A percentile compares a stretch with the other conserved stretches of the same genome.
These are phyloP conservation scores for Drosophila monieri DNA, from an alignment of 2,888 invertebrate species.

Conservation along the genomic window DNA sequence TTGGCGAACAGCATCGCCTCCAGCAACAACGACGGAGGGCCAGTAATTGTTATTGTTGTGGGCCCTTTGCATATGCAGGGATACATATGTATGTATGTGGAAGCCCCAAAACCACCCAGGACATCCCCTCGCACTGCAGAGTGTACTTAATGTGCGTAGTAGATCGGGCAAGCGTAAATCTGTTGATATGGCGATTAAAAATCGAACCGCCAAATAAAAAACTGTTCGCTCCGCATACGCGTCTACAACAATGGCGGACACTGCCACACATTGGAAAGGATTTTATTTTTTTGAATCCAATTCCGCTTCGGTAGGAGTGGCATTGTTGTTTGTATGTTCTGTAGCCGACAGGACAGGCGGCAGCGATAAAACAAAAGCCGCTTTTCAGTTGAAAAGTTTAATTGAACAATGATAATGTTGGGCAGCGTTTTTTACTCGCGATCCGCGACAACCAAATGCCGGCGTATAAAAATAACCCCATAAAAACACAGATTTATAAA, in stretches of 20 bases:
- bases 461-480: constrained; percentile 46
- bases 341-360: constrained; percentile 57
- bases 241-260: constrained; percentile 55
- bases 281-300: constrained; percentile 21
- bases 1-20: constrained; percentile 70
- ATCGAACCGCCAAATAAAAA: constrained; percentile 58
- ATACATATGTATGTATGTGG: constrained; percentile 13
- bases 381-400: constrained; percentile 80
- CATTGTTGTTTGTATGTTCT: constrained; percentile 54
- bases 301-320: constrained; percentile 8
- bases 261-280: constrained; percentile 35
- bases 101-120: constrained; percentile 33
- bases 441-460: constrained; percentile 48
- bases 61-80: constrained; percentile 56
- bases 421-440: constrained; percentile 28
- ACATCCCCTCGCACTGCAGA: neutral
- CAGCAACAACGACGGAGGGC: constrained; percentile 22
- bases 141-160: constrained; percentile 74
- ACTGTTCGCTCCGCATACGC: neutral
- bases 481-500: constrained; percentile 34
- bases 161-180: constrained; percentile 77
- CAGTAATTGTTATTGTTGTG: constrained; percentile 72
- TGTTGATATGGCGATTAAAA: constrained; percentile 78
- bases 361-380: constrained; percentile 77
- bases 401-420: constrained; percentile 78